These are phyloP conservation scores for Drosophila grimshawi DNA, from an alignment of 1,140 invertebrate genomes.

Conservation along the genomic window DNA sequence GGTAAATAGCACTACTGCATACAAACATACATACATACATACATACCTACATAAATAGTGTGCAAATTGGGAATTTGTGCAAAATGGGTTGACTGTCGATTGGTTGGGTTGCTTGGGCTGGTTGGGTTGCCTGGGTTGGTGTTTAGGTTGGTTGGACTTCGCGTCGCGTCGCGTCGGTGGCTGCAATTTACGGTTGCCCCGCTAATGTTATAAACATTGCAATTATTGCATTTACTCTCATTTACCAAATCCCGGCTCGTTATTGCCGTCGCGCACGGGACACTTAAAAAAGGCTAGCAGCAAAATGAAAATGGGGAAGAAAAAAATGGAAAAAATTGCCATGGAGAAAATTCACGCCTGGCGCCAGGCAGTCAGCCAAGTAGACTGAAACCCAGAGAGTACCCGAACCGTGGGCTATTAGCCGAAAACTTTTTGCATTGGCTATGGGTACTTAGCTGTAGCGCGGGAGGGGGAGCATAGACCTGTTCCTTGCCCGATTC, in stretches of 20 bases:
- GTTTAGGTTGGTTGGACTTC: constrained; percentile 19
- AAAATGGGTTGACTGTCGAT: constrained; percentile 63
- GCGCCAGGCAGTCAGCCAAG: constrained; percentile 57
- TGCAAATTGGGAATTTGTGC: constrained; percentile 36
- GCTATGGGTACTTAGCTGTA: not conserved
- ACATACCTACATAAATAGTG: constrained; percentile 42
- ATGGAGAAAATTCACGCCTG: constrained; percentile 73
- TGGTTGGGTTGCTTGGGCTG: constrained; percentile 46
- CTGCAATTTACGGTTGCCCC: constrained; percentile 63
- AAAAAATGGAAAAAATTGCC: constrained; percentile 57
- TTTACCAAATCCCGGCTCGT: constrained; percentile 70
- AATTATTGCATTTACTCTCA: constrained; percentile 82
- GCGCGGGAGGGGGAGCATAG: not conserved
- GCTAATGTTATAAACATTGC: constrained; percentile 78
- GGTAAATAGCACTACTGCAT: not conserved
- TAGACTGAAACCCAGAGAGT: not conserved
- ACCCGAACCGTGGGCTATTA: constrained; percentile 35
- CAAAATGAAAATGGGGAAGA: not conserved
- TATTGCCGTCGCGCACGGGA: constrained; percentile 72
- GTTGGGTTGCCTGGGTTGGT: constrained; percentile 50
- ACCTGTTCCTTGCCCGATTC: constrained; percentile 18
- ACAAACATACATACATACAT: not conserved
- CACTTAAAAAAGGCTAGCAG: constrained; percentile 62
- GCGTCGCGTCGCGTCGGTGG: constrained; percentile 56
- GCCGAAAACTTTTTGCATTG: constrained; percentile 31